Conservation (phyloP, 2,113 vertebrate species). For the Synchiropus splendidus region DNA sequence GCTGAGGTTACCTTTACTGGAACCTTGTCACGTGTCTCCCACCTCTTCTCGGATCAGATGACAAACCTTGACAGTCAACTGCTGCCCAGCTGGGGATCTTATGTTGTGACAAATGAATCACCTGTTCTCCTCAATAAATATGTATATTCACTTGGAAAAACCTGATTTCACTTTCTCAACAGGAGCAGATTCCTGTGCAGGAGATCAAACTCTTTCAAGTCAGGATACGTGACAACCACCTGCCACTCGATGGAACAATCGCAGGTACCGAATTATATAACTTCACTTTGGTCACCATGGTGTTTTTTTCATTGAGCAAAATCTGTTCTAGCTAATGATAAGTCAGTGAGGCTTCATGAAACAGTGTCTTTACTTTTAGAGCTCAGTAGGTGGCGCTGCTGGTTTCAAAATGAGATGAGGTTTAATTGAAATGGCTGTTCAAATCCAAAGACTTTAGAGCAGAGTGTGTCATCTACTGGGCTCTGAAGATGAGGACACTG, state of each 20-base stretch:
- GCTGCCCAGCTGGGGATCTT: neutral
- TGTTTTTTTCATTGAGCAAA: too few species aligned
- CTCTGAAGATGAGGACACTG: too few species aligned
- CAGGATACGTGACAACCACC: conserved; percentile 19
- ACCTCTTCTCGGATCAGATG: conserved; percentile 42
- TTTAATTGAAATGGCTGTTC: too few species aligned
- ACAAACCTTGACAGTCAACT: conserved; percentile 13
- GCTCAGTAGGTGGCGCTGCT: too few species aligned
- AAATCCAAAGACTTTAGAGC: too few species aligned
- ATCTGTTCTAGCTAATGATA: too few species aligned
- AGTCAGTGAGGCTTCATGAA: too few species aligned
- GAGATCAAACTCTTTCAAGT: conserved; percentile 32
- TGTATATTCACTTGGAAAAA: neutral
- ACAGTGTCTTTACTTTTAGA: too few species aligned
- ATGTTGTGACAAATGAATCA: neutral
- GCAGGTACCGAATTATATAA: conserved; percentile 32
- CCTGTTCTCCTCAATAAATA: neutral
- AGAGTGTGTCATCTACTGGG: too few species aligned
- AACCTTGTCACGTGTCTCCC: conserved; percentile 50
- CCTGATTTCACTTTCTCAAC: conserved; percentile 7
- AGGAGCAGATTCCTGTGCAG: conserved; percentile 22
- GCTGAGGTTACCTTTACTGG: conserved; percentile 44
- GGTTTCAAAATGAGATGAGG: too few species aligned
- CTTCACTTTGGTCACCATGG: too few species aligned
- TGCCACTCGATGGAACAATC: conserved; percentile 44